Percentiles rank a stretch among this genome's conserved stretches.
phyloP scores from a whole-genome alignment of 2,888 invertebrate genomes.

The Caenorhabditis imperialis region DNA sequence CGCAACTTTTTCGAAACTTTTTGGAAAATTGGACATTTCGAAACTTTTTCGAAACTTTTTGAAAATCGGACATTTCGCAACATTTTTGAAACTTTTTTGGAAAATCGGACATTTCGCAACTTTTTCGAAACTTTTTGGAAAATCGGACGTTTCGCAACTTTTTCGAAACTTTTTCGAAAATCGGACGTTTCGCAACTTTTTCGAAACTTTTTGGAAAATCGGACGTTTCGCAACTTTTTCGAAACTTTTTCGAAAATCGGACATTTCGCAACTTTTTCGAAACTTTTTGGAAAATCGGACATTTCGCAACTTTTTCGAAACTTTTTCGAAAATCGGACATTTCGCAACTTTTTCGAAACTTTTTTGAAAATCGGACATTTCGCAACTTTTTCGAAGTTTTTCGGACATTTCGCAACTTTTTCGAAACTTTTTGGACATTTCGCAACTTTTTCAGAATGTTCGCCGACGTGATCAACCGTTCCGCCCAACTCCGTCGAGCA shows the following conservation, averaged over 20 bases:
- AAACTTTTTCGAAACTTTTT: too few species aligned
- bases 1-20: too few species aligned
- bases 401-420: too few species aligned
- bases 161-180: constrained; percentile 14
- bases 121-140: constrained; percentile 14
- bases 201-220: constrained; percentile 15
- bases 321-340: too few species aligned
- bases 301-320: background rate
- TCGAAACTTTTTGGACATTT: too few species aligned
- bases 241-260: too few species aligned
- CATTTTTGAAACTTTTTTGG: too few species aligned
- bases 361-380: constrained; percentile 15
- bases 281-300: constrained; percentile 15
- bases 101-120: constrained; percentile 8
- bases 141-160: constrained; percentile 8
- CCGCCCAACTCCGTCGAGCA: constrained; percentile 42
- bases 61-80: too few species aligned
- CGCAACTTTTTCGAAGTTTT: background rate
- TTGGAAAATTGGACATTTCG: too few species aligned
- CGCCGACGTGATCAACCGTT: constrained; percentile 35
- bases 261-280: too few species aligned
- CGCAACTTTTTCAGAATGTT: constrained; percentile 53
- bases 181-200: constrained; percentile 10
- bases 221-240: constrained; percentile 13
- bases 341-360: too few species aligned